Percentiles rank a stretch among this genome's conserved stretches.
These are phyloP conservation scores for Ceyx margarethae DNA, from an alignment of 2,113 vertebrate species.

Conservation along the genomic window DNA sequence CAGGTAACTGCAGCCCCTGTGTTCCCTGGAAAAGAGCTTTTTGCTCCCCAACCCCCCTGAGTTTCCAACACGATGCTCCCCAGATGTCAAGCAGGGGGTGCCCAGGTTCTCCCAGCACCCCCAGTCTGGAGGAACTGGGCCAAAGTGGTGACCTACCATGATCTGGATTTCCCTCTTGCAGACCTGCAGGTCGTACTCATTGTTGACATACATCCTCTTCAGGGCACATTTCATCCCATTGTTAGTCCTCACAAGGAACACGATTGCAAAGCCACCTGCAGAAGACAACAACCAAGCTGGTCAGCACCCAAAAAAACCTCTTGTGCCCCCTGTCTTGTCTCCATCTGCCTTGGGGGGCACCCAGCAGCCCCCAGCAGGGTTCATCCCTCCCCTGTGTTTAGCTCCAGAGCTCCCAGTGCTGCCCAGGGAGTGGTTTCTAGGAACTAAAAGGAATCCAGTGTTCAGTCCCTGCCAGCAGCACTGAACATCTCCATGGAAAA, in stretches of 20 bases:
- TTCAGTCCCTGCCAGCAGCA: not conserved
- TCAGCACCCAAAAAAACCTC: not conserved
- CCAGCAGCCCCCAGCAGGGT: not conserved
- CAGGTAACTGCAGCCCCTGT: rapidly evolving
- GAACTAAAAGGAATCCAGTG: not conserved
- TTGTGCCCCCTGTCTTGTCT: not conserved
- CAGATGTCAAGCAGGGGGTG: not conserved
- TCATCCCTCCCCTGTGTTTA: rapidly evolving
- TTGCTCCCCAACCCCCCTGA: not conserved
- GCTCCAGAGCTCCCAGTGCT: not conserved
- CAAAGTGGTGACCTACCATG: slow-evolving; percentile 82
- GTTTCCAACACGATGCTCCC: too few species aligned
- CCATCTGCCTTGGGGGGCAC: not conserved
- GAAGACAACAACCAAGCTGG: not conserved
- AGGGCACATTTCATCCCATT: slow-evolving; percentile 92
- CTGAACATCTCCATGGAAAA: not conserved
- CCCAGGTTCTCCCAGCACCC: not conserved
- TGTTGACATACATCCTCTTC: slow-evolving; percentile 98
- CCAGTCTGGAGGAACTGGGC: not conserved
- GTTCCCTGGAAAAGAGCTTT: not conserved
- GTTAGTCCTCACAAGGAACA: slow-evolving; percentile 93
- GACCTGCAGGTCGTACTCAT: slow-evolving; percentile 92
- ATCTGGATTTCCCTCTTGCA: slow-evolving; percentile 98
- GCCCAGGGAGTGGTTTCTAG: not conserved
- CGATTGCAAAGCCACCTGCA: slow-evolving; percentile 94